A percentile compares a stretch with the other conserved stretches of the same genome.
Evolutionary conservation across 1,140 invertebrate species (phyloP).

Genomic region (Procambarus clarkii): DNA sequence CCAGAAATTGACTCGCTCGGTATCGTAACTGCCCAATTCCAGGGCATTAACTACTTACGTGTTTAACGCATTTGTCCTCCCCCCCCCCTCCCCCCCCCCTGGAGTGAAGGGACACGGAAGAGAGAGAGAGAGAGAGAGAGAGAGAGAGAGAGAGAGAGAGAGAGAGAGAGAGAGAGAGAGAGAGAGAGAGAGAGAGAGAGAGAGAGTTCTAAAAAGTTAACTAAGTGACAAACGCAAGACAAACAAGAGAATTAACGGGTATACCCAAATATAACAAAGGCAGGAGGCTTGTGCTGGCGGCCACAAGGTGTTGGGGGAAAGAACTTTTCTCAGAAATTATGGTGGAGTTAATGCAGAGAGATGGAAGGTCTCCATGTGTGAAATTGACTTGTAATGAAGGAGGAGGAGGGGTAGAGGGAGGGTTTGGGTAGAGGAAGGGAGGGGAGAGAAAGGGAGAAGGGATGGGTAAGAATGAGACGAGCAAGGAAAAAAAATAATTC

Average conservation of each 20-base stretch:
- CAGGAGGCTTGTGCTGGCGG: background rate
- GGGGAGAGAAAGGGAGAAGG: background rate
- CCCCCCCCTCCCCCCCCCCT: too few species aligned
- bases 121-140: too few species aligned
- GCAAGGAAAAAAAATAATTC: background rate
- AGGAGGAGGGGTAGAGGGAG: background rate
- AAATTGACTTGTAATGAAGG: constrained; percentile 67
- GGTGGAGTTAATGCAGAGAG: constrained; percentile 58
- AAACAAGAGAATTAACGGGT: too few species aligned
- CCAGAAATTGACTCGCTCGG: constrained; percentile 2
- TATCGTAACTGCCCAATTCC: background rate
- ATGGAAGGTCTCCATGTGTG: constrained; percentile 61
- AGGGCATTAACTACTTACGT: background rate
- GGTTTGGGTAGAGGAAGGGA: background rate
- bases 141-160: too few species aligned
- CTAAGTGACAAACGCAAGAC: too few species aligned
- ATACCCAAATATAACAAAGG: too few species aligned
- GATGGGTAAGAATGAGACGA: background rate
- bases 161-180: too few species aligned
- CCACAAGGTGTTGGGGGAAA: background rate
- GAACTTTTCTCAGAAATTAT: constrained; percentile 52
- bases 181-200: too few species aligned
- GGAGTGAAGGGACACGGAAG: too few species aligned
- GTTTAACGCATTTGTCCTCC: background rate
- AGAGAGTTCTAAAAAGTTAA: too few species aligned